Evolutionary conservation across 2,888 invertebrate species (phyloP).

Genomic region (Cantharis rustica): DNA sequence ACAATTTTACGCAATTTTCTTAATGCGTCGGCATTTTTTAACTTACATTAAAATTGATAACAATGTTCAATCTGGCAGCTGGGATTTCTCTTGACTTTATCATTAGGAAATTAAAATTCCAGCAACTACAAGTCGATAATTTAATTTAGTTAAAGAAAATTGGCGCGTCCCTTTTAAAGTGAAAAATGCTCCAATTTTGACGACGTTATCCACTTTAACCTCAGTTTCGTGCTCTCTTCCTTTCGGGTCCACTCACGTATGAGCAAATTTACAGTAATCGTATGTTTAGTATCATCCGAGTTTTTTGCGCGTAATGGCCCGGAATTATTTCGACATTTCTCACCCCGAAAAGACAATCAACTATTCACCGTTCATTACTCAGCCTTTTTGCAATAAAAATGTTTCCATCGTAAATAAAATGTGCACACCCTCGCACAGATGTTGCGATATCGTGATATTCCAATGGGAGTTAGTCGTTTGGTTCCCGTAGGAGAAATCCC

Average conservation of each 20-base stretch:
- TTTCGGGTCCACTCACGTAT: not conserved
- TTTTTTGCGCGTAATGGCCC: slow-evolving; percentile 9
- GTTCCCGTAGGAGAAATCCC: slow-evolving; percentile 19
- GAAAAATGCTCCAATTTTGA: not conserved
- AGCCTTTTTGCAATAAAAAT: slow-evolving; percentile 23
- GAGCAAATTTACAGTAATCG: not conserved
- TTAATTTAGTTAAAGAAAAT: not conserved
- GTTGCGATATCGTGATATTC: slow-evolving; percentile 17
- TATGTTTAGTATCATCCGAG: not conserved
- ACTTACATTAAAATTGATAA: slow-evolving; percentile 7
- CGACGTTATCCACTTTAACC: slow-evolving; percentile 6
- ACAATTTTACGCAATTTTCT: slow-evolving; percentile 4
- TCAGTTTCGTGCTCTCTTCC: not conserved
- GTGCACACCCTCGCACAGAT: slow-evolving; percentile 15
- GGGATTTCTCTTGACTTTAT: slow-evolving; percentile 6
- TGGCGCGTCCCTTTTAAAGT: not conserved
- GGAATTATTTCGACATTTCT: slow-evolving; percentile 6
- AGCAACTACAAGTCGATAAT: slow-evolving; percentile 6
- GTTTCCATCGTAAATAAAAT: slow-evolving; percentile 14
- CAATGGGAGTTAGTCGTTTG: slow-evolving; percentile 18
- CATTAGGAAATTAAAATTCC: slow-evolving; percentile 8
- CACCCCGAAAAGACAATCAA: slow-evolving; percentile 17
- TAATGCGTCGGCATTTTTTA: slow-evolving; percentile 2
- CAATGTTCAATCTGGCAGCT: slow-evolving; percentile 1
- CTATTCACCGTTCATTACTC: slow-evolving; percentile 26